phyloP scores from a whole-genome alignment of 2,888 invertebrate species.

The Leptinotarsa peninsularis region DNA sequence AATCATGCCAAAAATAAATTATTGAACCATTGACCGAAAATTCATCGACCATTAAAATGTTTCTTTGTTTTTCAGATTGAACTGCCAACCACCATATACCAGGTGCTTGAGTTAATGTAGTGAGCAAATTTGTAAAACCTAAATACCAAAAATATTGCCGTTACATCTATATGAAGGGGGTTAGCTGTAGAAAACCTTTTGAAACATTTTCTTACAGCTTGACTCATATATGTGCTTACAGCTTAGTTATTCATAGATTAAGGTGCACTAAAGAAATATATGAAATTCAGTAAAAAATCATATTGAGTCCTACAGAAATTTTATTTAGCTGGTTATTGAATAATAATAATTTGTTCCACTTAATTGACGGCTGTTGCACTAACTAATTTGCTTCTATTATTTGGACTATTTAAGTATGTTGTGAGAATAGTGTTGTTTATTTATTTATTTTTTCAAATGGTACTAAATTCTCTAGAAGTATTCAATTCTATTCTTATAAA shows the following conservation, averaged over 20 bases:
- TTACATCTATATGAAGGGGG: constrained; percentile 55
- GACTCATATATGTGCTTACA: constrained; percentile 58
- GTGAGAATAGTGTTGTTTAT: constrained; percentile 31
- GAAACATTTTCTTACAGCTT: constrained; percentile 30
- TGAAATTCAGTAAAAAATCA: constrained; percentile 45
- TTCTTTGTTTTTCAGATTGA: constrained; percentile 48
- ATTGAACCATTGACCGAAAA: neutral
- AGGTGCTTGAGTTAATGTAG: constrained; percentile 47
- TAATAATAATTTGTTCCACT: constrained; percentile 32
- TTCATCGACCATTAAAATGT: neutral
- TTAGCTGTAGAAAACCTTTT: constrained; percentile 37
- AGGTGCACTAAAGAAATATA: constrained; percentile 60
- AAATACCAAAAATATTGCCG: constrained; percentile 64
- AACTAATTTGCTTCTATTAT: constrained; percentile 3
- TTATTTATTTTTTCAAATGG: constrained; percentile 32
- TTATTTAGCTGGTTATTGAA: constrained; percentile 36
- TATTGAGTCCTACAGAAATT: constrained; percentile 36
- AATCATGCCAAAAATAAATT: no score
- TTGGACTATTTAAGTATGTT: constrained; percentile 12
- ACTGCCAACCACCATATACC: constrained; percentile 37
- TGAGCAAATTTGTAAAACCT: constrained; percentile 46
- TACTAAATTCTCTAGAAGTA: constrained; percentile 32
- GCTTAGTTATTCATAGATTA: constrained; percentile 62
- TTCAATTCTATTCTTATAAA: constrained; percentile 30
- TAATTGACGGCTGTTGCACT: constrained; percentile 19